phyloP scores from a whole-genome alignment of 2,797 vertebrate species.

The Micromesistius poutassou region DNA sequence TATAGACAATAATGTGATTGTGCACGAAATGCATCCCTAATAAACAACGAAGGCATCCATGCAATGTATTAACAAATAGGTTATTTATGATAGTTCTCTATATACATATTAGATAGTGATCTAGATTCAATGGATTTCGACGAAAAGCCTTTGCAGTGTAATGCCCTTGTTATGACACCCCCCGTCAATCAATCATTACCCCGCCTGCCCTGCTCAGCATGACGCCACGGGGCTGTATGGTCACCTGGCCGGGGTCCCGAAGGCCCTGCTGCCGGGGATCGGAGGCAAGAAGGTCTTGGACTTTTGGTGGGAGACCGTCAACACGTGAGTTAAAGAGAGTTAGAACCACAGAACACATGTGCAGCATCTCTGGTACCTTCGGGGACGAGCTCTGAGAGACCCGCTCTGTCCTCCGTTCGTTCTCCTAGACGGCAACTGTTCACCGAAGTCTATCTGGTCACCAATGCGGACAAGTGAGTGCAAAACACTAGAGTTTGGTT shows the following conservation, averaged over 20 bases:
- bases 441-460: constrained; percentile 81
- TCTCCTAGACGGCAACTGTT: constrained; percentile 76
- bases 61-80: background rate
- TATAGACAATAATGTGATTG: background rate
- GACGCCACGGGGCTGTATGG: constrained; percentile 76
- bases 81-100: background rate
- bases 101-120: background rate
- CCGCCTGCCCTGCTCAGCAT: constrained; percentile 56
- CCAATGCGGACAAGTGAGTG: constrained; percentile 84
- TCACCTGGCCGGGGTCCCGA: constrained; percentile 75
- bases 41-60: background rate
- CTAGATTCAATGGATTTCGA: background rate
- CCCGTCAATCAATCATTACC: background rate
- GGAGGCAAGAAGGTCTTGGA: constrained; percentile 82
- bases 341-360: background rate
- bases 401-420: constrained; percentile 7
- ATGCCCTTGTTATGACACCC: background rate
- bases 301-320: constrained; percentile 83
- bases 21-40: background rate
- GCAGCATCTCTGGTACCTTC: background rate
- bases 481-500: background rate
- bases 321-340: constrained; percentile 66
- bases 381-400: background rate
- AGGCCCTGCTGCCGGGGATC: constrained; percentile 78
- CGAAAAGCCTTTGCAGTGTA: background rate